Percentiles rank a stretch among this genome's conserved stretches.
phyloP scores from a whole-genome alignment of 2,113 vertebrate species.

The Tretioscincus oriximinensis region DNA sequence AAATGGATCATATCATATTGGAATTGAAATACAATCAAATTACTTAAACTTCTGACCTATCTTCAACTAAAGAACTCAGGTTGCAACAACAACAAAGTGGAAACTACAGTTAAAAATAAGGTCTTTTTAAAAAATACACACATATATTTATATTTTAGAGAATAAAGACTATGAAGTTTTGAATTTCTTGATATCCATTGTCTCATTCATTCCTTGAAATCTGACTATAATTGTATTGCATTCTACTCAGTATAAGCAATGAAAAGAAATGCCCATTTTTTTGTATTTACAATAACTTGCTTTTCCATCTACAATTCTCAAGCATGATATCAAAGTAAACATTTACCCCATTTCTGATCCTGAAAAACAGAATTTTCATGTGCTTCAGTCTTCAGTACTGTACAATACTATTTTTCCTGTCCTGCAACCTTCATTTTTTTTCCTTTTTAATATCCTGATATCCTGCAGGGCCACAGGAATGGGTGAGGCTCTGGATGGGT shows the following conservation, averaged over 20 bases:
- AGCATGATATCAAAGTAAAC: constrained; percentile 22
- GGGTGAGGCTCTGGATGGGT: too few relatives aligned
- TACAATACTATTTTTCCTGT: not conserved
- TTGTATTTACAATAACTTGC: not conserved
- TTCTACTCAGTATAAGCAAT: not conserved
- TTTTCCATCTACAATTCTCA: not conserved
- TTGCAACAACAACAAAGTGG: too few relatives aligned
- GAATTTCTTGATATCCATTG: not conserved
- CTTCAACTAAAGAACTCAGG: not conserved
- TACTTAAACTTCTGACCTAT: too few relatives aligned
- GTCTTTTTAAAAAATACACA: too few relatives aligned
- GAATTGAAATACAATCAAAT: not conserved
- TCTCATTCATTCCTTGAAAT: constrained; percentile 5
- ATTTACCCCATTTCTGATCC: constrained; percentile 45
- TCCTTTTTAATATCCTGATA: not conserved
- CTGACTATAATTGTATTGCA: not conserved
- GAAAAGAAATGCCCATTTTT: not conserved
- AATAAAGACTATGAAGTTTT: not conserved
- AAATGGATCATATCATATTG: not conserved
- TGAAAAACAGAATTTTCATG: constrained; percentile 29
- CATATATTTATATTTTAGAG: too few relatives aligned
- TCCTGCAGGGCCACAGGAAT: too few relatives aligned
- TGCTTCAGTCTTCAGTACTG: not conserved
- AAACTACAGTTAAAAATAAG: too few relatives aligned
- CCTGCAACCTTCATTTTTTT: not conserved